phyloP scores from a whole-genome alignment of 2,797 vertebrate genomes.

The Argyrosomus regius region DNA sequence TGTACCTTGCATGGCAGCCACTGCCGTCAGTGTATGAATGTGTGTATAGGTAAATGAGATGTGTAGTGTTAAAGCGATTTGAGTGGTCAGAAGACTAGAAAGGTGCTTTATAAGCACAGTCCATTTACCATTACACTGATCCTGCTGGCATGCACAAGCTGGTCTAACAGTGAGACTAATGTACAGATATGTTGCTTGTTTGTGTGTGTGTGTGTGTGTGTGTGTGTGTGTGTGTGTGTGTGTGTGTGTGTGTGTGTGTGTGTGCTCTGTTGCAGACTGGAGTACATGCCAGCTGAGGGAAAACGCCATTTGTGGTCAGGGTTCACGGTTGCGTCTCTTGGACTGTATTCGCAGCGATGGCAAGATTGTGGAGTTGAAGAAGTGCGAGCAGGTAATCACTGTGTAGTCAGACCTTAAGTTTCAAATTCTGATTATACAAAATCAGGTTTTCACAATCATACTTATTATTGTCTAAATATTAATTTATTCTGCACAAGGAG shows the following conservation, averaged over 20 bases:
- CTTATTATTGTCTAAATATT: background rate
- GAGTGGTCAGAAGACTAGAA: too few species aligned
- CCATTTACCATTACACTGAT: background rate
- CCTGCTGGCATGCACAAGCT: background rate
- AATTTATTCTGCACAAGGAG: background rate
- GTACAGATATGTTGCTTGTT: constrained; percentile 3
- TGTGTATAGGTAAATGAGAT: too few species aligned
- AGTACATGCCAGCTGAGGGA: constrained; percentile 93
- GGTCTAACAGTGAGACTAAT: constrained; percentile 16
- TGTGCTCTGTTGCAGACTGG: constrained; percentile 87
- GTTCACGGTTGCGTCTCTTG: constrained; percentile 87
- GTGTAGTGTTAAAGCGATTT: too few species aligned
- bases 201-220: constrained; percentile 13
- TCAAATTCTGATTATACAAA: background rate
- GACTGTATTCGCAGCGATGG: constrained; percentile 93
- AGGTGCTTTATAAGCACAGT: too few species aligned
- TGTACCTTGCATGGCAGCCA: too few species aligned
- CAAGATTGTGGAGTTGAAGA: constrained; percentile 81
- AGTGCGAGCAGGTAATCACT: constrained; percentile 90
- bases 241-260: constrained; percentile 11
- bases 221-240: constrained; percentile 17
- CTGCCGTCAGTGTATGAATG: too few species aligned
- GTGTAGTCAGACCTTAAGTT: constrained; percentile 12
- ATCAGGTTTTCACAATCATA: background rate
- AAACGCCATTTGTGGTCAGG: constrained; percentile 91